Conservation (phyloP, 2,797 vertebrate genomes). For the Neostethus bicornis region DNA sequence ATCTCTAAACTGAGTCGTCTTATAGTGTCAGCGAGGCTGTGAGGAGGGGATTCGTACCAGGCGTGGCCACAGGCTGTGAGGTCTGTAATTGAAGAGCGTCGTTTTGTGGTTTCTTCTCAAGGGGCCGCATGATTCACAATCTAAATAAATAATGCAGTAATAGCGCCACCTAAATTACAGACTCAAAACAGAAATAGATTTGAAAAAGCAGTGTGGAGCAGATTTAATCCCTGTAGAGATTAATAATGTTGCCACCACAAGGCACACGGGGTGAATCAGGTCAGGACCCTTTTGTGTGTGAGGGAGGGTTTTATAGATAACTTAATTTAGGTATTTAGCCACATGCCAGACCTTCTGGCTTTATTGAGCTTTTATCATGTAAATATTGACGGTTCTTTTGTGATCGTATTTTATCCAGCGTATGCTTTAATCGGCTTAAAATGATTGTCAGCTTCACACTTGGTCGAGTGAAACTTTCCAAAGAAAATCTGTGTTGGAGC, state of each 20-base stretch:
- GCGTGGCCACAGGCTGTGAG: constrained; percentile 69
- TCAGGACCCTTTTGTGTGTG: constrained; percentile 18
- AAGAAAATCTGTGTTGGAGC: constrained; percentile 7
- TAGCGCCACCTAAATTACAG: constrained; percentile 81
- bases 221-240: constrained; percentile 42
- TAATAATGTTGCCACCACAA: constrained; percentile 37
- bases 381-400: constrained; percentile 1
- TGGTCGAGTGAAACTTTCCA: neutral
- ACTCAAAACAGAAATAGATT: constrained; percentile 74
- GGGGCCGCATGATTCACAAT: constrained; percentile 76
- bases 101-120: constrained; percentile 73
- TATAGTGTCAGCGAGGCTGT: constrained; percentile 35
- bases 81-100: constrained; percentile 80
- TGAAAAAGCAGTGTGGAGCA: constrained; percentile 48
- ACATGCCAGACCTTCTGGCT: neutral
- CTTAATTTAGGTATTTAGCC: constrained; percentile 10
- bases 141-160: constrained; percentile 83
- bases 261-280: constrained; percentile 23
- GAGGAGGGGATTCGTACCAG: constrained; percentile 73
- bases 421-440: constrained; percentile 2
- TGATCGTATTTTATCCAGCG: neutral
- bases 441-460: constrained; percentile 4
- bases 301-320: constrained; percentile 6
- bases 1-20: constrained; percentile 47
- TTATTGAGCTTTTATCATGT: neutral